Percentiles rank a stretch among this genome's conserved stretches.
phyloP scores from a whole-genome alignment of 2,797 vertebrate genomes.

The Sebastes taczanowskii region DNA sequence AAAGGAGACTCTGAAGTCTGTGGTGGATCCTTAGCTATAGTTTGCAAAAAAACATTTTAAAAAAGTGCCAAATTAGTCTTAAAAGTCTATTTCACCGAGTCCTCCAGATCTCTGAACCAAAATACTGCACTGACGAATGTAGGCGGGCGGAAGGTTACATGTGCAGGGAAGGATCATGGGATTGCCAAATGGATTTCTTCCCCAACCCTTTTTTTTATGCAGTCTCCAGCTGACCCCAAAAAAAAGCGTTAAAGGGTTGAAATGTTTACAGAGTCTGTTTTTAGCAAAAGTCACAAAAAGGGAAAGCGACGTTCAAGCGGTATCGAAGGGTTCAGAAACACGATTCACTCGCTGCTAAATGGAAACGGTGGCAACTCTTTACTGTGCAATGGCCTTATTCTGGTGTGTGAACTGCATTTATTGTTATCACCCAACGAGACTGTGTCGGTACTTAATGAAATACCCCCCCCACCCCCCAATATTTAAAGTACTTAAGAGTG shows the following conservation, averaged over 20 bases:
- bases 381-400: slow-evolving; percentile 51
- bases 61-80: slow-evolving; percentile 82
- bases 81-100: slow-evolving; percentile 38
- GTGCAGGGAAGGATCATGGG: slow-evolving; percentile 58
- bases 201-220: slow-evolving; percentile 2
- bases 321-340: slow-evolving; percentile 53
- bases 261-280: slow-evolving; percentile 68
- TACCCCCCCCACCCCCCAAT: neutral
- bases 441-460: slow-evolving; percentile 28
- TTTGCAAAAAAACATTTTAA: slow-evolving; percentile 17
- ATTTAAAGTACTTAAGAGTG: slow-evolving; percentile 46
- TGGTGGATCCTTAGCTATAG: slow-evolving; percentile 36
- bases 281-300: slow-evolving; percentile 64
- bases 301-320: slow-evolving; percentile 39
- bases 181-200: slow-evolving; percentile 44
- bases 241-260: slow-evolving; percentile 33
- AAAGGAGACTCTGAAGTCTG: slow-evolving; percentile 68
- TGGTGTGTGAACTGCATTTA: neutral
- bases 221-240: slow-evolving; percentile 63
- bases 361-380: slow-evolving; percentile 23
- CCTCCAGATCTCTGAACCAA: slow-evolving; percentile 55
- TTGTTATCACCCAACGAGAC: slow-evolving; percentile 21
- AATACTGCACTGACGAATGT: slow-evolving; percentile 59
- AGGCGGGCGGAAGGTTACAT: slow-evolving; percentile 35
- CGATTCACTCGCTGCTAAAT: slow-evolving; percentile 75